A percentile compares a stretch with the other conserved stretches of the same genome.
These are phyloP conservation scores for Diceros bicornis DNA, from an alignment of 2,797 vertebrate species.

Conservation along the genomic window DNA sequence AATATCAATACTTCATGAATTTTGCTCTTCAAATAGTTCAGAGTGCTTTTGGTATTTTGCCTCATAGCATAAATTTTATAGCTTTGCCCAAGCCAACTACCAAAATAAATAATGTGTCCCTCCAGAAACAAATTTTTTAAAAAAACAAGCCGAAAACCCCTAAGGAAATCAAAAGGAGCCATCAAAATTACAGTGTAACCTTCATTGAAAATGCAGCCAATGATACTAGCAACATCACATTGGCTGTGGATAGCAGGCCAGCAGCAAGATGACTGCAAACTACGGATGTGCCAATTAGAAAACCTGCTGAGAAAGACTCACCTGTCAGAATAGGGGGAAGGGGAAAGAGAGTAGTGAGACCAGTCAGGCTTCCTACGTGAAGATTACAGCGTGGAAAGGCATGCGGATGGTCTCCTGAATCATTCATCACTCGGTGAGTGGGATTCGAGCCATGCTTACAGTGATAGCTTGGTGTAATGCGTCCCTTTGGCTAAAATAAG, in stretches of 20 bases:
- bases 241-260: neutral
- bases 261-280: neutral
- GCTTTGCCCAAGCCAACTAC: neutral
- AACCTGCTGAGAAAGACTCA: neutral
- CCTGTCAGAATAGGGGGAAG: neutral
- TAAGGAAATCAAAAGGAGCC: neutral
- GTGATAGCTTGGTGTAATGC: neutral
- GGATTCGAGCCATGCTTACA: neutral
- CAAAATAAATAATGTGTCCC: neutral
- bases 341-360: fast-evolving
- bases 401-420: neutral
- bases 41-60: neutral
- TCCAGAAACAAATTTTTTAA: neutral
- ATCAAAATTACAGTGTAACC: neutral
- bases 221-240: neutral
- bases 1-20: conserved; percentile 30
- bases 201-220: neutral
- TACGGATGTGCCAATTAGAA: neutral
- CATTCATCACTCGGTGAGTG: neutral
- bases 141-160: neutral
- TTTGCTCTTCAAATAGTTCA: conserved; percentile 13
- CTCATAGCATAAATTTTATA: neutral
- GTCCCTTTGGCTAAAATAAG: neutral
- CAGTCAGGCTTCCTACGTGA: neutral
- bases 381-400: neutral